Evolutionary conservation across 2,888 invertebrate genomes (phyloP).

Genomic region (Melieria crassipennis): DNA sequence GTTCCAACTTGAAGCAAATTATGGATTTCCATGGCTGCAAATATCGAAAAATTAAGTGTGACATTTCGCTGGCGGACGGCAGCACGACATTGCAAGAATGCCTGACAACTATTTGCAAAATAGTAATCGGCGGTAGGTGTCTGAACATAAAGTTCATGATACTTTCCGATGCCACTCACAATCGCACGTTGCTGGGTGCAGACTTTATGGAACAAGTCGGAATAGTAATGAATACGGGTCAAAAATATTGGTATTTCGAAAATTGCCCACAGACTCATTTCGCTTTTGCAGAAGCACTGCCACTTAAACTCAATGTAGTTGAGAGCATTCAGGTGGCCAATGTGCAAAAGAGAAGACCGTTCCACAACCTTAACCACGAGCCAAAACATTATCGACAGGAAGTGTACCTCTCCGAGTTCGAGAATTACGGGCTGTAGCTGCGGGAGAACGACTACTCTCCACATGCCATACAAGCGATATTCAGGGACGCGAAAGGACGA

Average conservation of each 20-base stretch:
- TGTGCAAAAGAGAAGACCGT: not conserved
- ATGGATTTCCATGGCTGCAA: constrained; percentile 18
- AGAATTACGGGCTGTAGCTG: not conserved
- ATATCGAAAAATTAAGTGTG: constrained; percentile 1
- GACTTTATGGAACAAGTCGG: constrained; percentile 35
- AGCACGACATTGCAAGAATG: constrained; percentile 10
- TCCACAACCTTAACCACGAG: not conserved
- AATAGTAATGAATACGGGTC: constrained; percentile 40
- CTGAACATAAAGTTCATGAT: constrained; percentile 37
- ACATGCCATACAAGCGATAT: constrained; percentile 29
- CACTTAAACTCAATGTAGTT: constrained; percentile 16
- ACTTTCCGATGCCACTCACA: constrained; percentile 35
- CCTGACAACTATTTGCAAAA: constrained; percentile 27
- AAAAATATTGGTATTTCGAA: constrained; percentile 25
- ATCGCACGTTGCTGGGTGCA: constrained; percentile 35
- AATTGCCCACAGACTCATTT: not conserved
- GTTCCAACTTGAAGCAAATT: constrained; percentile 15
- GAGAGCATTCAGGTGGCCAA: not conserved
- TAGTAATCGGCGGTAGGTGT: constrained; percentile 19
- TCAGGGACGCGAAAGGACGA: not conserved
- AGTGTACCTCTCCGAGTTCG: constrained; percentile 13
- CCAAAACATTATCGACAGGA: constrained; percentile 20
- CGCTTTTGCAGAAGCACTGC: constrained; percentile 5
- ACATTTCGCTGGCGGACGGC: constrained; percentile 23
- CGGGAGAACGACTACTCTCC: constrained; percentile 6